These are phyloP conservation scores for Coluber constrictor DNA, from an alignment of 2,797 vertebrate species.

Conservation along the genomic window DNA sequence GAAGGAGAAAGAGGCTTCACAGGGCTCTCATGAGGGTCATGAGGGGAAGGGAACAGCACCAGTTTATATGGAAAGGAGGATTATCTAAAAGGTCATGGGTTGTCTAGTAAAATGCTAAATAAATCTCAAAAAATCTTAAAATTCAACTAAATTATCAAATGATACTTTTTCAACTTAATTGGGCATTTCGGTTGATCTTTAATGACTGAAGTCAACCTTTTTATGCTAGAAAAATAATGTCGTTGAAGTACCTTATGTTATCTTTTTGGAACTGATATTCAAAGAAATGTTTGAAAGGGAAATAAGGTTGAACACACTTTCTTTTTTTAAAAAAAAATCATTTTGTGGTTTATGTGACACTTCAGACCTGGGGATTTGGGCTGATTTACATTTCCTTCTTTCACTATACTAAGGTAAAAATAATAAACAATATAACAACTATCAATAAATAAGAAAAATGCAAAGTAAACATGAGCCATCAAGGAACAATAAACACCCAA, in stretches of 20 bases:
- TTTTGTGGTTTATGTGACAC: background rate
- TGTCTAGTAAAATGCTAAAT: background rate
- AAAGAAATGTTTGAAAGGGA: background rate
- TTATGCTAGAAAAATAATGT: background rate
- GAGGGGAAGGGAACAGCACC: background rate
- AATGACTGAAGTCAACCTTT: background rate
- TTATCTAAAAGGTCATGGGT: background rate
- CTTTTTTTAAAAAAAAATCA: background rate
- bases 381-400: background rate
- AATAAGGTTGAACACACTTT: background rate
- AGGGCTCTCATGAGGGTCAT: background rate
- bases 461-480: background rate
- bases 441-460: background rate
- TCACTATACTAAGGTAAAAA: background rate
- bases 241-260: background rate
- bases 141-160: background rate
- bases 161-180: background rate
- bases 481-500: background rate
- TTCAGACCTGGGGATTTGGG: background rate
- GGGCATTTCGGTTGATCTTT: background rate
- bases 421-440: background rate
- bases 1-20: background rate
- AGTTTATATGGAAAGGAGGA: background rate
- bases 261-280: background rate
- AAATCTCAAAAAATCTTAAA: background rate